Conservation (phyloP, 2,888 invertebrate genomes). For the Euplexia lucipara region DNA sequence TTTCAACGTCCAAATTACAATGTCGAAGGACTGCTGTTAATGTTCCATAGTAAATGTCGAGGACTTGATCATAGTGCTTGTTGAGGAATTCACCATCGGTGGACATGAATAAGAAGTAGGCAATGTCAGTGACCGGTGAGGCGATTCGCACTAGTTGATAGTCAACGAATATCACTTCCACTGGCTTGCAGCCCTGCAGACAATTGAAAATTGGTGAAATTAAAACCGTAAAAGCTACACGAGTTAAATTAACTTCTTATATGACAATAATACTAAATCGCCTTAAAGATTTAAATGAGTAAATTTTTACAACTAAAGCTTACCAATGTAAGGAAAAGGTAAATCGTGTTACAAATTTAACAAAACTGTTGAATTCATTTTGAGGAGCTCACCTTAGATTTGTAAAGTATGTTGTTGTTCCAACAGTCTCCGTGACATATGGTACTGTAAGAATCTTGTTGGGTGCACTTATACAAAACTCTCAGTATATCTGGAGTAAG, state of each 20-base stretch:
- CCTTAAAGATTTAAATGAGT: neutral
- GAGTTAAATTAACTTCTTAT: too few species aligned
- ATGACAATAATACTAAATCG: neutral
- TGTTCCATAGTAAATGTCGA: slow-evolving; percentile 80
- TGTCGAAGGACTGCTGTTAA: slow-evolving; percentile 78
- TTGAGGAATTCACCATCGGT: slow-evolving; percentile 75
- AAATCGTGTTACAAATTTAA: neutral
- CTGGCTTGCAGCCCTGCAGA: slow-evolving; percentile 78
- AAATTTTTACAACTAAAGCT: neutral
- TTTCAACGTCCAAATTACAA: slow-evolving; percentile 75
- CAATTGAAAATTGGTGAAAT: slow-evolving; percentile 30
- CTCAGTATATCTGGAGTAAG: slow-evolving; percentile 72
- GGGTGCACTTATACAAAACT: slow-evolving; percentile 75
- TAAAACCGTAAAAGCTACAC: neutral
- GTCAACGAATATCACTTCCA: slow-evolving; percentile 79
- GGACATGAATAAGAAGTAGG: slow-evolving; percentile 82
- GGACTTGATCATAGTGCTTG: slow-evolving; percentile 73
- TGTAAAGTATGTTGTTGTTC: slow-evolving; percentile 80
- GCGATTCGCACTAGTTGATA: slow-evolving; percentile 78
- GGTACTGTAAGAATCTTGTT: slow-evolving; percentile 69
- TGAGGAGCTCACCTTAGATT: slow-evolving; percentile 73
- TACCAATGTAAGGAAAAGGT: too few species aligned
- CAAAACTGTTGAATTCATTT: neutral
- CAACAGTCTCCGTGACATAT: slow-evolving; percentile 85
- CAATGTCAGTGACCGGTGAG: slow-evolving; percentile 81